A percentile compares a stretch with the other conserved stretches of the same genome.
These are phyloP conservation scores for Cyclargus thomasi DNA, from an alignment of 1,140 invertebrate species.

Conservation along the genomic window DNA sequence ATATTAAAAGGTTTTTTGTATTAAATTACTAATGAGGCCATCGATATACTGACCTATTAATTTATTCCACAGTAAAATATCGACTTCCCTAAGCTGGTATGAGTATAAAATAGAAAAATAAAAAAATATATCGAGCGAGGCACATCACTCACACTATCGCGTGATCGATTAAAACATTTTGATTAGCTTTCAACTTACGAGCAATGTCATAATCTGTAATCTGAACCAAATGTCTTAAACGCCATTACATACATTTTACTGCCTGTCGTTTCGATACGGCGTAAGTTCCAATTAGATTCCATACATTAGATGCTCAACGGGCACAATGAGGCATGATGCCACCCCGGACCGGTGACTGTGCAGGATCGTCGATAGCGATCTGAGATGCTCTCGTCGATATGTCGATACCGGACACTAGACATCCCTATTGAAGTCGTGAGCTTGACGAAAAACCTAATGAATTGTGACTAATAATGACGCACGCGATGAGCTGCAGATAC, in stretches of 20 bases:
- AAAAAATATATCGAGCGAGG: neutral
- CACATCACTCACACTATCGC: conserved; percentile 61
- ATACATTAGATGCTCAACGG: conserved; percentile 46
- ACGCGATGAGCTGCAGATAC: conserved; percentile 16
- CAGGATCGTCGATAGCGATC: conserved; percentile 68
- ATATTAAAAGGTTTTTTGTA: no score
- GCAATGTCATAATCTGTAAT: conserved; percentile 64
- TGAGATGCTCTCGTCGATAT: conserved; percentile 64
- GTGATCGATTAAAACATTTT: conserved; percentile 74
- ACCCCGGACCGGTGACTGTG: conserved; percentile 71
- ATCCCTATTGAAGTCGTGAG: conserved; percentile 68
- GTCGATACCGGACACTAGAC: conserved; percentile 62
- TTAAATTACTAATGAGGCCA: no score
- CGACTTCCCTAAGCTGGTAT: neutral
- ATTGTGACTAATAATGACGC: conserved; percentile 71
- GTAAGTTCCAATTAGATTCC: conserved; percentile 63
- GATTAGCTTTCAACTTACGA: conserved; percentile 73
- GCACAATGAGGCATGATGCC: conserved; percentile 68
- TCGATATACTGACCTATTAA: no score
- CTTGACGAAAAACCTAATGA: conserved; percentile 71
- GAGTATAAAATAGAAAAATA: neutral
- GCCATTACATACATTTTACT: conserved; percentile 45
- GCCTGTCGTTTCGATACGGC: conserved; percentile 45
- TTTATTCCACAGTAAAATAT: neutral
- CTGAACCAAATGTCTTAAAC: conserved; percentile 55